Conservation (phyloP, 1,140 invertebrate genomes). For the Tetramorium simillimum region DNA sequence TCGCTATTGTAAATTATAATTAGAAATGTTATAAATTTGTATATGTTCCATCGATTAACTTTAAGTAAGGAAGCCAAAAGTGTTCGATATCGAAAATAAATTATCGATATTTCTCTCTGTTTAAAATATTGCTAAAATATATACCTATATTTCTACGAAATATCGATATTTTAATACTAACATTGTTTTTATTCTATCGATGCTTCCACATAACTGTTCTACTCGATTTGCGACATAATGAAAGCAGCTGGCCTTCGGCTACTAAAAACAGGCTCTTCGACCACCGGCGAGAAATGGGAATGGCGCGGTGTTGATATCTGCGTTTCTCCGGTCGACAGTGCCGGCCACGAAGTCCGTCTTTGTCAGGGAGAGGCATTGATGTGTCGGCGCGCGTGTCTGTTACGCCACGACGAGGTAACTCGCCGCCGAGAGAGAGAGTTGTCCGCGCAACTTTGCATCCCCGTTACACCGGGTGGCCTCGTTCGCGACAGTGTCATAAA, state of each 20-base stretch:
- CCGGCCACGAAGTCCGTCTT: constrained; percentile 58
- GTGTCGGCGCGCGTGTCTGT: constrained; percentile 49
- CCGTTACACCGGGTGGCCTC: constrained; percentile 47
- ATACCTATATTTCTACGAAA: not conserved
- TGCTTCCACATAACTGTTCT: not conserved
- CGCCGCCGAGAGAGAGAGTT: constrained; percentile 35
- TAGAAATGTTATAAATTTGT: not conserved
- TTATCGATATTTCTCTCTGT: not conserved
- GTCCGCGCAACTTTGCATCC: constrained; percentile 52
- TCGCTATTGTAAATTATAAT: not conserved
- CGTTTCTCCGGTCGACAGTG: constrained; percentile 50
- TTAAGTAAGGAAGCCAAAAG: not conserved
- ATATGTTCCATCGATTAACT: not conserved
- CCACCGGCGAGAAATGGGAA: constrained; percentile 20
- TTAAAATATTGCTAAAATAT: constrained; percentile 1
- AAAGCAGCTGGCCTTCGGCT: constrained; percentile 42
- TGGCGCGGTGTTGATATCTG: constrained; percentile 49
- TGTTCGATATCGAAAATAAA: not conserved
- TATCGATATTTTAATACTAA: constrained; percentile 12
- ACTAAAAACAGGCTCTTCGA: constrained; percentile 42
- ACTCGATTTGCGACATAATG: constrained; percentile 31
- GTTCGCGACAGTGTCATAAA: constrained; percentile 52
- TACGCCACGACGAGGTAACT: constrained; percentile 42
- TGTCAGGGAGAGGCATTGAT: constrained; percentile 53
- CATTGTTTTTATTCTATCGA: constrained; percentile 15